Conservation (phyloP, 1,140 invertebrate species). For the Anagrus nilaparvatae region DNA sequence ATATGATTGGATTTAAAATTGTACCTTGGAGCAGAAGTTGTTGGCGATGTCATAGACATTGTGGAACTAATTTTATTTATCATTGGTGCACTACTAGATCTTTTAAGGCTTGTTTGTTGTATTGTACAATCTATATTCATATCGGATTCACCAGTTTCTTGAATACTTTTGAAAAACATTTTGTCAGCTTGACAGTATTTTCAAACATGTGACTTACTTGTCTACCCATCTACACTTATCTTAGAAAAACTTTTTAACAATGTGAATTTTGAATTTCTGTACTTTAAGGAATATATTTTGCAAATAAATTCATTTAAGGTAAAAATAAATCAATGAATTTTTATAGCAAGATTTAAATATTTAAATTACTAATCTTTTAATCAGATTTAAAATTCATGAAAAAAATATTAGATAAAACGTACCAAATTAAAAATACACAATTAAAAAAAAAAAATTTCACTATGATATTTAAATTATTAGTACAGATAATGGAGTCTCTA, state of each 20-base stretch:
- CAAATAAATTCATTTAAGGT: too few relatives aligned
- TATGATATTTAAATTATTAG: too few relatives aligned
- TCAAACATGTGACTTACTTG: background rate
- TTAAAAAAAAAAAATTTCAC: too few relatives aligned
- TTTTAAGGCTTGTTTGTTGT: constrained; percentile 54
- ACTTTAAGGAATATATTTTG: too few relatives aligned
- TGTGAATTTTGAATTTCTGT: too few relatives aligned
- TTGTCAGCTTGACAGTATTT: constrained; percentile 8
- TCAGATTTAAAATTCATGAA: too few relatives aligned
- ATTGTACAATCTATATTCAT: constrained; percentile 53
- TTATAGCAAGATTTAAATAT: too few relatives aligned
- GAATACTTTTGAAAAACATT: constrained; percentile 14
- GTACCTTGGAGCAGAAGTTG: constrained; percentile 41
- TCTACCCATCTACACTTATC: constrained; percentile 11
- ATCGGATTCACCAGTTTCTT: constrained; percentile 24
- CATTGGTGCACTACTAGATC: constrained; percentile 75
- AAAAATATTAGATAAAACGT: too few relatives aligned
- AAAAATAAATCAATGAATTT: too few relatives aligned
- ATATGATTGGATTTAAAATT: constrained; percentile 19
- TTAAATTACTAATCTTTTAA: too few relatives aligned
- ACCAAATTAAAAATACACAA: too few relatives aligned
- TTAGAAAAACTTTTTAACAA: background rate
- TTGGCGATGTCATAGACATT: constrained; percentile 37
- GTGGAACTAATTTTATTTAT: constrained; percentile 56
- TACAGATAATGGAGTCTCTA: too few relatives aligned